Percentiles rank a stretch among this genome's conserved stretches.
Conservation (phyloP, 2,113 vertebrate species). For the Herpetotheres cachinnans region DNA sequence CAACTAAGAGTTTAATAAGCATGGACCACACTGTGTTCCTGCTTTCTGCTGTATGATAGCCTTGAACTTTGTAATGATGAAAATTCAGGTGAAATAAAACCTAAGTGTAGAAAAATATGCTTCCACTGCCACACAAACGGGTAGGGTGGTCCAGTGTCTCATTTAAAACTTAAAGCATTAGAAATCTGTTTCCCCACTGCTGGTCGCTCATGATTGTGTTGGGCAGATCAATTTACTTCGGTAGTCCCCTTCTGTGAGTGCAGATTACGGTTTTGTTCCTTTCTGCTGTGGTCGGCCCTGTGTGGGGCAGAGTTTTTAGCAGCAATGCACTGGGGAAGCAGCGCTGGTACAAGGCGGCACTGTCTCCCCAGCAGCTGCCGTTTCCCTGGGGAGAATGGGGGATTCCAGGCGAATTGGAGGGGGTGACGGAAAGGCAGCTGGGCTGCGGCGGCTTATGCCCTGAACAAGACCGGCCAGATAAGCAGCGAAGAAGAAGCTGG, state of each 20-base stretch:
- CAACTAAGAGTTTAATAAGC: neutral
- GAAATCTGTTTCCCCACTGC: neutral
- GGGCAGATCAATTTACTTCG: neutral
- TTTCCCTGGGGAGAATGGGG: neutral
- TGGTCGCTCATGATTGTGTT: fast-evolving
- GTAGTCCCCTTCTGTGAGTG: neutral
- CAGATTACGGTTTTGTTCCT: neutral
- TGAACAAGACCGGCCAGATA: neutral
- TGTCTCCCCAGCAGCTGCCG: fast-evolving
- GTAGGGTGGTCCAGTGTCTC: neutral
- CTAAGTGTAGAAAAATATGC: neutral
- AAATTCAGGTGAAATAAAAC: neutral
- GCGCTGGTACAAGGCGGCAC: neutral
- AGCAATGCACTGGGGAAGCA: neutral
- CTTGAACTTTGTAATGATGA: neutral
- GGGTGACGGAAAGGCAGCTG: neutral
- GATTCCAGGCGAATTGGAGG: neutral
- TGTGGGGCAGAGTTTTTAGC: neutral
- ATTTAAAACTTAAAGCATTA: neutral
- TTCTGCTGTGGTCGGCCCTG: fast-evolving
- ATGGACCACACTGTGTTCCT: neutral
- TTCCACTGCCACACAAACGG: neutral
- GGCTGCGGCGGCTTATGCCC: neutral
- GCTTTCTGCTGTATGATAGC: neutral
- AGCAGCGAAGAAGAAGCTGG: neutral